Base-by-base conservation (phyloP, 1,140 invertebrate genomes). In the Sarcophaga bullata region DNA sequence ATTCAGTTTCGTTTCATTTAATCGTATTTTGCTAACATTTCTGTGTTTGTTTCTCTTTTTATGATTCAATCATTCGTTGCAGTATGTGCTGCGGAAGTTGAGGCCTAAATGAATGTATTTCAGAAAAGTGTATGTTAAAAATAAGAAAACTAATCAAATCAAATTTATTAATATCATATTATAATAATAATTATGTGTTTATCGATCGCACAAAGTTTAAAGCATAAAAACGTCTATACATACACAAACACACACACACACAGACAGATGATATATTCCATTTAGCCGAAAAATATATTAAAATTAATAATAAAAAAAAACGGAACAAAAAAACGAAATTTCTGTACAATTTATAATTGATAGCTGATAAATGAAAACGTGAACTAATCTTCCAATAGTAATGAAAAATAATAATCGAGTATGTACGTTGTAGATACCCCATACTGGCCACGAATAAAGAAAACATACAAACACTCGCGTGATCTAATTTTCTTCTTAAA, bases 31-130 rank as follows among this genome's bases (percentile, higher is more conserved):
- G 87, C 86, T 89, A 89, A 89, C 87, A 47, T 17, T 81, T 80
- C 25, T 80, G 73, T 80, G 75, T 80, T 78, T 78, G 82, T 84
- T 85, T 86, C 82, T 85, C 84, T 86, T 89, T 89, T 86, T 87
- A 89, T 85, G 83, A 89, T 88, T 89, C 86, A 89, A 88, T 89
- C 85, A 89, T 86, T 89, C 87, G 89, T 89, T 89, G 85, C 87
- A 89, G 87, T 89, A 89, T 88, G 88, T 87, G 87, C 87, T 89
- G 87, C 89, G 89, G 87, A 89, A 87, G 88, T 89, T 89, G 87
- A 89, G 87, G 86, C 87, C 87, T 89, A 89, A 89, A 89, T 78
- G 48, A 50, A 76, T 76, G 73, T 37, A 17, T 76, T 49, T 49
- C 15, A 75, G 48, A 76, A 46, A 73, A 13, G 75, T 78, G 48